phyloP scores from a whole-genome alignment of 2,888 invertebrate species.

The Dendrolimus pini region DNA sequence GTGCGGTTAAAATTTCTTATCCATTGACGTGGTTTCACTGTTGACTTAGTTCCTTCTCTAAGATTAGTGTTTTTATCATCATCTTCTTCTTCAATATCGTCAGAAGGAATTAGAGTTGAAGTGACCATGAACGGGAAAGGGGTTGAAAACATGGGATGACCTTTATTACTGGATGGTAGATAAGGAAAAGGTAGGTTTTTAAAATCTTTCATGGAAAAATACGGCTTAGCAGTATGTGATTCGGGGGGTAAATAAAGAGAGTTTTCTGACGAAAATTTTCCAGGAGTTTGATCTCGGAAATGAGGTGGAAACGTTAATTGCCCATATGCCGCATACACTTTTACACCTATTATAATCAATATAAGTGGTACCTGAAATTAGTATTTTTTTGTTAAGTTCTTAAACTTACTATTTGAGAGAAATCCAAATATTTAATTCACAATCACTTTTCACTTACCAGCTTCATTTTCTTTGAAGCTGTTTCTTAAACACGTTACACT shows the following conservation, averaged over 20 bases:
- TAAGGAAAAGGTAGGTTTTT: constrained; percentile 52
- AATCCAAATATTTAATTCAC: constrained; percentile 29
- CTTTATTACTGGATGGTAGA: constrained; percentile 48
- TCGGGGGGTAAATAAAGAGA: constrained; percentile 59
- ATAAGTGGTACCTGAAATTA: constrained; percentile 55
- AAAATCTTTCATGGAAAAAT: constrained; percentile 46
- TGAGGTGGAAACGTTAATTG: constrained; percentile 51
- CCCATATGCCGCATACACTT: constrained; percentile 40
- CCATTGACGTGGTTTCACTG: constrained; percentile 6
- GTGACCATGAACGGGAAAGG: constrained; percentile 48
- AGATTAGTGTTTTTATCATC: constrained; percentile 28
- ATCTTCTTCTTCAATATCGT: constrained; percentile 37
- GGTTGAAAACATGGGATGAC: constrained; percentile 43
- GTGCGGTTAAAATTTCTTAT: constrained; percentile 31
- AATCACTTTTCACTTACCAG: constrained; percentile 61
- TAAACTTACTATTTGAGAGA: constrained; percentile 33
- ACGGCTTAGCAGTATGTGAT: constrained; percentile 49
- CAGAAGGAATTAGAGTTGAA: constrained; percentile 34
- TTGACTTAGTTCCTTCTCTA: constrained; percentile 5
- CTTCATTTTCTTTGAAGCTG: constrained; percentile 65
- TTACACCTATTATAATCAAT: constrained; percentile 35
- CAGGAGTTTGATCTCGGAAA: constrained; percentile 40
- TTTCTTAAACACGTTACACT: constrained; percentile 55
- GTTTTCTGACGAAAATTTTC: constrained; percentile 45
- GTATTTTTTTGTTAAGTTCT: constrained; percentile 12